Conservation (phyloP, 92 coral and sea anemone genomes). For the Palythoa heliodiscus region DNA sequence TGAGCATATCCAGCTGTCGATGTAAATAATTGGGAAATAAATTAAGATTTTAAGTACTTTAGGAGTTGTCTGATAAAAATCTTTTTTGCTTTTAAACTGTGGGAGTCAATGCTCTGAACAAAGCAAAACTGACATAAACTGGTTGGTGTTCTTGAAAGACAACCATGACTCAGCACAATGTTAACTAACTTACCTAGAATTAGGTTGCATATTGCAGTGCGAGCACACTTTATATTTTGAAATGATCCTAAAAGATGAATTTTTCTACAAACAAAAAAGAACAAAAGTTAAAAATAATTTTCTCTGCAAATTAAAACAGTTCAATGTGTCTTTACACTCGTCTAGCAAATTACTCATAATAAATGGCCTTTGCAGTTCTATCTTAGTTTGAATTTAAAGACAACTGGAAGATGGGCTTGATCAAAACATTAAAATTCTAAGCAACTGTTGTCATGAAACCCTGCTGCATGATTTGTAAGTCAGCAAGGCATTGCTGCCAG, state of each 20-base stretch:
- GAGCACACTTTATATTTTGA: conserved; percentile 96
- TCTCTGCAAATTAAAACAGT: not conserved
- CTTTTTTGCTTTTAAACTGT: not conserved
- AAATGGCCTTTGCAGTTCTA: no score
- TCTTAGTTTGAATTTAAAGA: no score
- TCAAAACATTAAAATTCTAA: no score
- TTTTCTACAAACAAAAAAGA: conserved; percentile 63
- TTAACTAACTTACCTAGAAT: conserved; percentile 77
- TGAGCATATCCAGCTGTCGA: no score
- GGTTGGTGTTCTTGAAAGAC: not conserved
- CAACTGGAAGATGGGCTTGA: no score
- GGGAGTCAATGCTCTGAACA: not conserved
- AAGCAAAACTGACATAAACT: not conserved
- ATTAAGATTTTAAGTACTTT: no score
- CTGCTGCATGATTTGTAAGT: no score
- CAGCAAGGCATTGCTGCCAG: no score
- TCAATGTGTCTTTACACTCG: no score
- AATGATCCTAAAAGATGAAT: conserved; percentile 95
- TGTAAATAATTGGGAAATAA: no score
- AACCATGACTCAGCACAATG: not conserved
- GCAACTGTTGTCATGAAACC: no score
- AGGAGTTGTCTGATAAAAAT: not conserved
- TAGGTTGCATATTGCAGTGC: conserved; percentile 95
- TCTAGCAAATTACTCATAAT: no score
- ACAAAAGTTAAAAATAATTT: not conserved